Base-by-base conservation (phyloP, 1,140 invertebrate species). In the Notospermus geniculatus region DNA sequence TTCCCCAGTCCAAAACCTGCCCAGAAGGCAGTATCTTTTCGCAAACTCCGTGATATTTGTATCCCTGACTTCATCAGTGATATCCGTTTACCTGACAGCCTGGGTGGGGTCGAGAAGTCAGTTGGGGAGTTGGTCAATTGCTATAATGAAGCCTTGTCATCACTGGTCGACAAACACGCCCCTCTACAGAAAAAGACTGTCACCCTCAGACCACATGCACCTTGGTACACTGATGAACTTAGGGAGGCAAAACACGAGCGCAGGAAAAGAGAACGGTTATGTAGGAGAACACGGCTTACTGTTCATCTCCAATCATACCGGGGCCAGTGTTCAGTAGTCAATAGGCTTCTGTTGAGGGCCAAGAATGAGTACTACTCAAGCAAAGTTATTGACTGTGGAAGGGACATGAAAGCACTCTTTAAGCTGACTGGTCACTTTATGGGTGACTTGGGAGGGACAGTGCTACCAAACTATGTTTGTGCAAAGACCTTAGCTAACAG, bases 331-430 rank as follows among this genome's bases (percentile, higher is more conserved):
- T n/a, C n/a, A n/a, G n/a, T n/a, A n/a, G n/a, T 43, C 39, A 43
- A 43, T 19, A 43, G 19, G 11, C 39, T 43, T 43, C 19, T 43
- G 19, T 13, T 13, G 39, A 11, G 19, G 19, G 39, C 39, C 11
- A 43, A 43, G 19, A 43, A 43, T 43, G 39, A 43, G 11, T 43
- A 43, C 19, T 43, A 43, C 19, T 43, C 39, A 11, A 13, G 11
- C 11, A 43, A 43, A 43, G 19, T 43, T 43, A 43, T 43, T 43
- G 39, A 43, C 11, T 43, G 39, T 43, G 39, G n/a, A n/a, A n/a
- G n/a, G n/a, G n/a, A n/a, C n/a, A n/a, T n/a, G n/a, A n/a, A n/a
- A n/a, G n/a, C n/a, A n/a, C n/a, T n/a, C n/a, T n/a, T n/a, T n/a
- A n/a, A n/a, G n/a, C n/a, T n/a, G n/a, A n/a, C n/a, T n/a, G 39